phyloP scores from a whole-genome alignment of 2,888 invertebrate genomes.

The Leptinotarsa haldemani region DNA sequence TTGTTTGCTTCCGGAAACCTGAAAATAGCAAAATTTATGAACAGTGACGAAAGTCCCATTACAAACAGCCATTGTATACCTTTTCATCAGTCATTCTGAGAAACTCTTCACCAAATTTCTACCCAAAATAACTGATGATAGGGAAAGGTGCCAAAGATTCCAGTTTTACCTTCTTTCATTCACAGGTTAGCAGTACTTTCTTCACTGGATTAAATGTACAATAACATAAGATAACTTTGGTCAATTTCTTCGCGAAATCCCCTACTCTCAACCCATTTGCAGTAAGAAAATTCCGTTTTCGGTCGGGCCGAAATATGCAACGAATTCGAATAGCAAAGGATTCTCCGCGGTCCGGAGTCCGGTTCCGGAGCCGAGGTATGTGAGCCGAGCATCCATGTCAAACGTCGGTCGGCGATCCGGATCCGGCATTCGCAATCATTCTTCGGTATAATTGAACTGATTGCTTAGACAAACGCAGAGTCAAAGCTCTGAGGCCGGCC shows the following conservation, averaged over 20 bases:
- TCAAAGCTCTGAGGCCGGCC: conserved; percentile 18
- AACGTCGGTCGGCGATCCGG: conserved; percentile 52
- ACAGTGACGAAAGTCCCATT: no score
- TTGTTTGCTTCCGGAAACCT: no score
- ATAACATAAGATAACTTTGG: not conserved
- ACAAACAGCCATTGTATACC: no score
- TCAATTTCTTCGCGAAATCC: not conserved
- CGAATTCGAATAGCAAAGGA: conserved; percentile 30
- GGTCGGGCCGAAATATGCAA: conserved; percentile 18
- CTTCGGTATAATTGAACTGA: conserved; percentile 65
- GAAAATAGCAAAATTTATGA: no score
- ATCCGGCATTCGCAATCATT: conserved; percentile 55
- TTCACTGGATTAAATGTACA: no score
- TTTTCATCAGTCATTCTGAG: no score
- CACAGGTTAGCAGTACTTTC: no score
- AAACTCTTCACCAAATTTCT: no score
- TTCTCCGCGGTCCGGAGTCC: conserved; percentile 24
- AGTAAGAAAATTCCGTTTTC: not conserved
- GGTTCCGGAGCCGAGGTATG: conserved; percentile 50
- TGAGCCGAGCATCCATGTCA: conserved; percentile 57
- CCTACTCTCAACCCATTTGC: not conserved
- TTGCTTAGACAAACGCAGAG: conserved; percentile 65
- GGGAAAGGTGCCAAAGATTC: no score
- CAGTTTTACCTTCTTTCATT: no score
- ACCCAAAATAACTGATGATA: no score